Base-by-base conservation (phyloP, 2,113 vertebrate species). In the Perca flavescens region DNA sequence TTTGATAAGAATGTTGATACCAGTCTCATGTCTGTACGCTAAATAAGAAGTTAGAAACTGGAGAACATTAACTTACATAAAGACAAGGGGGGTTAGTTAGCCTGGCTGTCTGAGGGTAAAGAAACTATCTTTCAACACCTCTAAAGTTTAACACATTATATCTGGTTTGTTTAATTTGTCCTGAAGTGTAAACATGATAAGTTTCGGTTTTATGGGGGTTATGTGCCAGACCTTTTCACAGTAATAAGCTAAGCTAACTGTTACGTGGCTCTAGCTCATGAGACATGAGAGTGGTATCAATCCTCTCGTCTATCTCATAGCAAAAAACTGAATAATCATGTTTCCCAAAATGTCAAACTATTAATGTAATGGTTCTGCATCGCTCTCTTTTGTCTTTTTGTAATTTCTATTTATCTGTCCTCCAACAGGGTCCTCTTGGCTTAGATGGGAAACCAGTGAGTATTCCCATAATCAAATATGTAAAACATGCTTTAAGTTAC, bases 391-490 rank as follows among this genome's bases (percentile, higher is more conserved):
- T 10, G 16, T 61, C 7, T 71, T 80, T 43, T 77, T 22, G 21
- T 79, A 52, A 65, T 77, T 21, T 76, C 0, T 87, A 6, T 80
- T n/a, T 79, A 1, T 89, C 46, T 63, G 8, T 19, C 21, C 80
- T 85, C 34, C 2, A 21, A 72, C 85, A 99, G 98, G 98, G 98
- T 65, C 97, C 97, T 9, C 96, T 99, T 84, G 97, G 97, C 85
- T 91, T 99, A 95, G 98, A 99, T 89, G 98, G 98, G 86, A 99
- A 97, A 92, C 97, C 97, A 16, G 98, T 99, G 95, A 98, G 98
- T 97, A 93, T 77, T 69, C 16, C n/a, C 7, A 34, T 14, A 28
- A 17, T 70, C 22, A 53, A 1, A 28, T 36, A 9, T 77, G 7
- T 52, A n/a, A 67, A 80, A 79, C 22, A 3, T 74, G 16, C 11